A percentile compares a stretch with the other conserved stretches of the same genome.
Conservation (phyloP, 92 coral and sea anemone species). For the Parazoanthus darwini region DNA sequence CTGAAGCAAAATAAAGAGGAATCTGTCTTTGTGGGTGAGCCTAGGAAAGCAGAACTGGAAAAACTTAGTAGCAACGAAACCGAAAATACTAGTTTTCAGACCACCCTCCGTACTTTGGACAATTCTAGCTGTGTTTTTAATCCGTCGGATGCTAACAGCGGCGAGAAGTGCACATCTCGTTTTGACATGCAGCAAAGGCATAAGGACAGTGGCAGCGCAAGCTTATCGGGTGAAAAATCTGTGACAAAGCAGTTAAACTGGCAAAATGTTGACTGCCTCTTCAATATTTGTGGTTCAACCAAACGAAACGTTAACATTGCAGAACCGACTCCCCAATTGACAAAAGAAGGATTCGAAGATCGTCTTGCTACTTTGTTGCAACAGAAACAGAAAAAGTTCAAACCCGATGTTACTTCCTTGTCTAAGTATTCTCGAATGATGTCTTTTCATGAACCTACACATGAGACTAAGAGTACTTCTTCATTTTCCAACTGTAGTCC, state of each 20-base stretch:
- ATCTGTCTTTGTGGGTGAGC: background rate
- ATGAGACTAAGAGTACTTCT: background rate
- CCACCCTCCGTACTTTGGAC: background rate
- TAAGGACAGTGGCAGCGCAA: background rate
- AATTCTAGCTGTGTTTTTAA: background rate
- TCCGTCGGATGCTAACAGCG: background rate
- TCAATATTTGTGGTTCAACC: background rate
- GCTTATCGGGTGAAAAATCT: background rate
- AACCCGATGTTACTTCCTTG: slow-evolving; percentile 18
- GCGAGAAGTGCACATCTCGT: background rate
- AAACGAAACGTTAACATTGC: background rate
- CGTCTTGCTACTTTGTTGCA: background rate
- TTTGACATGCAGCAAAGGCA: background rate
- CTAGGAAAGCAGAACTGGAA: background rate
- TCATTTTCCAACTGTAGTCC: background rate
- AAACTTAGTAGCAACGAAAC: background rate
- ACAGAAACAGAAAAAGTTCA: background rate
- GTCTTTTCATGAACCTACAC: background rate
- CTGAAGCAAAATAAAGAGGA: background rate
- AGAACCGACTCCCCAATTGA: background rate
- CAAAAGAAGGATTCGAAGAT: background rate
- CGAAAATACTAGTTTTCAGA: background rate
- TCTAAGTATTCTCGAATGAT: slow-evolving; percentile 36
- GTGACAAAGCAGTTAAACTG: background rate
- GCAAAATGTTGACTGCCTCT: background rate